phyloP scores from a whole-genome alignment of 2,888 invertebrate species.

The Leucozona laternaria region DNA sequence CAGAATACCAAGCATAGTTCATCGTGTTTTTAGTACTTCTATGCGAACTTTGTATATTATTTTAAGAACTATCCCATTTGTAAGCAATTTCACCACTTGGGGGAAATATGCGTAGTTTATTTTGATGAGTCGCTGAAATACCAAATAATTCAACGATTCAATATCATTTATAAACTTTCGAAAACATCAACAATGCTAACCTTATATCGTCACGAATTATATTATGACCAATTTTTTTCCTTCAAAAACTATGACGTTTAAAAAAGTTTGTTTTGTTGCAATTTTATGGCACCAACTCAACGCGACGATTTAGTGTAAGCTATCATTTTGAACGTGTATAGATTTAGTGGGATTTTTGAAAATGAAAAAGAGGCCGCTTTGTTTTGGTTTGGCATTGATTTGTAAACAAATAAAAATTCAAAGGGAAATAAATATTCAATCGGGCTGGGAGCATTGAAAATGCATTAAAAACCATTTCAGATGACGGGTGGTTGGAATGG shows the following conservation, averaged over 20 bases:
- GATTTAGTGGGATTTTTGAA: slow-evolving; percentile 23
- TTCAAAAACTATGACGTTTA: slow-evolving; percentile 38
- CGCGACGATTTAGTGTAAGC: background rate
- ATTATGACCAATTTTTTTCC: background rate
- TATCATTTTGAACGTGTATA: slow-evolving; percentile 4
- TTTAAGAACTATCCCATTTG: background rate
- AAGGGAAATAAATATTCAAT: slow-evolving; percentile 45
- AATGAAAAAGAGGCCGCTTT: slow-evolving; percentile 24
- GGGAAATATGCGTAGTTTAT: background rate
- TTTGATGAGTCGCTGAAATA: slow-evolving; percentile 35
- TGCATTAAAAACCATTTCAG: slow-evolving; percentile 41
- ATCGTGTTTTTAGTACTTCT: background rate
- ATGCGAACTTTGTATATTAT: background rate
- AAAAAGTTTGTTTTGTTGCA: background rate
- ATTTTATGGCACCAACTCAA: background rate
- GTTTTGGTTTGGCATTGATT: slow-evolving; percentile 38
- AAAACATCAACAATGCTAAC: background rate
- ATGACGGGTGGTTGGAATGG: slow-evolving; percentile 25
- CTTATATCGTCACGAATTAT: slow-evolving; percentile 28
- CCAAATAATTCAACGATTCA: slow-evolving; percentile 37
- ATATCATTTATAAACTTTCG: slow-evolving; percentile 4
- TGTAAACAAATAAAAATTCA: slow-evolving; percentile 51
- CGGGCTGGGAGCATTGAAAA: slow-evolving; percentile 34
- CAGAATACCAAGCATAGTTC: background rate
- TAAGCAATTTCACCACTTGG: background rate